Conservation (phyloP, 1,140 invertebrate genomes). For the Bombyx mandarina region DNA sequence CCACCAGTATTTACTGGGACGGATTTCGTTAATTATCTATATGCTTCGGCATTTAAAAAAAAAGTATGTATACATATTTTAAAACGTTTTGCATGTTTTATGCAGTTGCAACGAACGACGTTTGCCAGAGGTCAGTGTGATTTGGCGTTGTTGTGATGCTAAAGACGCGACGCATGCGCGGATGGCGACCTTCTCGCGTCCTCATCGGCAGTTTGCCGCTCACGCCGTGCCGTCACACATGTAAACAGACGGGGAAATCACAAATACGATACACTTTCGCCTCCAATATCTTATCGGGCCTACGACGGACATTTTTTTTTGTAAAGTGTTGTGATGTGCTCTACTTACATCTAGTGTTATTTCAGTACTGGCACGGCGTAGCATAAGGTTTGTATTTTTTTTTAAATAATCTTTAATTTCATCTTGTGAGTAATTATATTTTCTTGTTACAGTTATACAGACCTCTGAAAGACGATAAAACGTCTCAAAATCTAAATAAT, state of each 20-base stretch:
- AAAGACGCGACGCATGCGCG: conserved; percentile 23
- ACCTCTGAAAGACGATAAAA: too few species aligned
- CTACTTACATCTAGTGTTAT: conserved; percentile 9
- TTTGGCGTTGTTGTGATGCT: conserved; percentile 16
- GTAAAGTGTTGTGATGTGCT: conserved; percentile 21
- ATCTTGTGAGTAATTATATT: too few species aligned
- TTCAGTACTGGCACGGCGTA: conserved; percentile 8
- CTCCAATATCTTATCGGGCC: conserved; percentile 16
- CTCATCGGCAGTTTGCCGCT: conserved; percentile 51
- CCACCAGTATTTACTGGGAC: too few species aligned
- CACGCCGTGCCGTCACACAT: conserved; percentile 36
- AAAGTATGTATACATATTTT: too few species aligned
- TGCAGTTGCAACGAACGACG: conserved; percentile 2
- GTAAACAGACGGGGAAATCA: conserved; percentile 30
- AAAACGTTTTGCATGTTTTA: too few species aligned
- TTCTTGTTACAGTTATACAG: too few species aligned
- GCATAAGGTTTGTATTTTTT: conserved; percentile 1
- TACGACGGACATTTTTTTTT: background rate
- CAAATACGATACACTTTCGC: conserved; percentile 35
- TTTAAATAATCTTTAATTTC: background rate
- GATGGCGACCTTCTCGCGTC: conserved; percentile 58
- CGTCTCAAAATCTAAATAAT: too few species aligned
- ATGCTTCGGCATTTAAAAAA: too few species aligned
- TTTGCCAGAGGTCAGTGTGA: conserved; percentile 30
- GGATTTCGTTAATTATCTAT: too few species aligned